Evolutionary conservation across 2,797 vertebrate genomes (phyloP), one percentile per base, ranked within the genome.

Genomic region (Sebastes nivosus): DNA sequence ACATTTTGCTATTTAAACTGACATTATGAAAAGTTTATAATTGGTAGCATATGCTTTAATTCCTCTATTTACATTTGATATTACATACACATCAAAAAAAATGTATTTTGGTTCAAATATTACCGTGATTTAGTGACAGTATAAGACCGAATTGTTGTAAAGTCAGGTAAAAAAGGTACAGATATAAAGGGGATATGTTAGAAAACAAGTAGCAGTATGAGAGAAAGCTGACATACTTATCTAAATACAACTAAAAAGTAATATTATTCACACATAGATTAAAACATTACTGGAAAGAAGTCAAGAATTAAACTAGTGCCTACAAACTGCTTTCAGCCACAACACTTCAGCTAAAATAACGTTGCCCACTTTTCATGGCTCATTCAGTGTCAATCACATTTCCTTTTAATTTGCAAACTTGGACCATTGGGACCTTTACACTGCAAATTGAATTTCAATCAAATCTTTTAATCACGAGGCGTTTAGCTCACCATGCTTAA

Each of bases 391-490:
- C 90, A 83, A 73, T 87, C 82, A 87, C 54, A 89, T 79, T 77
- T 60, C 68, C 68, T 79, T 70, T 67, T 80, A 80, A 86, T 92
- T 89, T 89, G 81, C 80, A 81, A 84, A 91, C 77, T 68, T 73
- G 36, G 55, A 76, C 83, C 86, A 82, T 6, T 75, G 88, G 88
- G 82, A 83, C 79, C 76, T 85, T 86, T 87, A 76, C 76, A 42
- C 82, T 75, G 65, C 59, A 84, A 87, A 90, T 52, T 87, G 54
- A 81, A 86, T 88, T 88, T 91, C 77, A 79, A 83, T 86, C 77
- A 79, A 87, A 84, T 67, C 60, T 83, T 89, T 83, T 79, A 87
- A 84, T 67, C 24, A 50, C 18, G 1, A 10, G 22, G 36, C 61
- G 14, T 72, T 84, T 67, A 80, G 77, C 73, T 68, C 25, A 58